Percentiles rank a stretch among this genome's conserved stretches.
Conservation (phyloP, 2,113 vertebrate species). For the Capreolus pygargus region DNA sequence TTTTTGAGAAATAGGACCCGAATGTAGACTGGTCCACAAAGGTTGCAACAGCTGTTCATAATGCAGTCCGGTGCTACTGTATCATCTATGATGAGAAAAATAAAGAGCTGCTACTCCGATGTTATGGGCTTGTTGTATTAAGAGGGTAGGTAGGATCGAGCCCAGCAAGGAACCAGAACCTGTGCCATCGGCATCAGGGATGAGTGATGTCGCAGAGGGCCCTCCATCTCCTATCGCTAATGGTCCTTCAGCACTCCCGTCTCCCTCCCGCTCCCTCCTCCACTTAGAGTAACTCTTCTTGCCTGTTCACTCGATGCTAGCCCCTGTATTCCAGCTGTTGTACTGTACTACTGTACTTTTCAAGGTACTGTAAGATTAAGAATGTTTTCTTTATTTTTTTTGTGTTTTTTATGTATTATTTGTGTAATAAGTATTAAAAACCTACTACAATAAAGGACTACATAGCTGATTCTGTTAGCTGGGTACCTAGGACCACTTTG, state of each 20-base stretch:
- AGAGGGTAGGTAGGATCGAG: background rate
- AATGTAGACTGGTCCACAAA: background rate
- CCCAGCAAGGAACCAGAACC: background rate
- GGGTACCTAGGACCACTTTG: background rate
- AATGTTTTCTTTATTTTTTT: background rate
- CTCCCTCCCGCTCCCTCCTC: background rate
- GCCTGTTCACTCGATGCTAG: background rate
- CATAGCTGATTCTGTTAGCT: background rate
- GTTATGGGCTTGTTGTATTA: background rate
- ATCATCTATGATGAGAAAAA: background rate
- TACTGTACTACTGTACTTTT: background rate
- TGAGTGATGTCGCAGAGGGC: fast-evolving
- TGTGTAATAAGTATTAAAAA: background rate
- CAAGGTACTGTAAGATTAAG: background rate
- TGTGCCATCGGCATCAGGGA: background rate
- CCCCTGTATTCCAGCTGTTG: background rate
- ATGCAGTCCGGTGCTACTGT: background rate
- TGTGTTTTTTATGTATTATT: background rate
- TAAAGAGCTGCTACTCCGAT: background rate
- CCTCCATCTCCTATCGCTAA: background rate
- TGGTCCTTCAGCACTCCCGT: fast-evolving
- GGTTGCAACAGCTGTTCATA: background rate
- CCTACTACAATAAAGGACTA: background rate
- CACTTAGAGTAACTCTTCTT: background rate
- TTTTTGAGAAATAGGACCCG: background rate